Percentiles rank a stretch among this genome's conserved stretches.
phyloP scores from a whole-genome alignment of 2,888 invertebrate species.

The Balanococcus diminutus region DNA sequence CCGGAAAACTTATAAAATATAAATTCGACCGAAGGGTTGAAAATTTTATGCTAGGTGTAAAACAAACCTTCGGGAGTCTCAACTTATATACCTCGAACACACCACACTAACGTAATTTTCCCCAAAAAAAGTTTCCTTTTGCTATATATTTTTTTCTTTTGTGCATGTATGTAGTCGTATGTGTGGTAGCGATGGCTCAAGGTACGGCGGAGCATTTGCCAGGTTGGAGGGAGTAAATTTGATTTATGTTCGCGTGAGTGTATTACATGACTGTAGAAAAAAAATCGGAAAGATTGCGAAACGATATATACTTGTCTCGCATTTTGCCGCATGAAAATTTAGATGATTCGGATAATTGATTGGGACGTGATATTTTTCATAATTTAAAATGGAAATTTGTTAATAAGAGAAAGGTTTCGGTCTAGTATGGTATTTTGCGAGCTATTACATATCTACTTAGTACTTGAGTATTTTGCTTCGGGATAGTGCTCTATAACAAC shows the following conservation, averaged over 20 bases:
- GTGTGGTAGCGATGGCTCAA: neutral
- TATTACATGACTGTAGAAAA: neutral
- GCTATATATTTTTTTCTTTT: neutral
- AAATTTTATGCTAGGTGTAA: constrained; percentile 38
- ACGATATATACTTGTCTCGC: too few species aligned
- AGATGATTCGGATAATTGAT: neutral
- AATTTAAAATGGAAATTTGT: neutral
- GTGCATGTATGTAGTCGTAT: neutral
- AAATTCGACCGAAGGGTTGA: constrained; percentile 40
- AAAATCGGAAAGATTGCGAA: neutral
- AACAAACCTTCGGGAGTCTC: neutral
- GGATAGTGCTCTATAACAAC: too few species aligned
- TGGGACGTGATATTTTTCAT: neutral
- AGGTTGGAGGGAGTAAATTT: neutral
- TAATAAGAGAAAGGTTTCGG: neutral
- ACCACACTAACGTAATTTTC: neutral
- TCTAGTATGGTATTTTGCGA: too few species aligned
- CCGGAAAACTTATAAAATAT: constrained; percentile 35
- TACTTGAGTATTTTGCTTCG: too few species aligned
- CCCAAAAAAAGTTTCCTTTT: constrained; percentile 1
- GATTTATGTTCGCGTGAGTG: neutral
- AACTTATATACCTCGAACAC: neutral
- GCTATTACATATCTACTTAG: too few species aligned
- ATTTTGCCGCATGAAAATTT: neutral
- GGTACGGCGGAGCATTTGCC: neutral